Conservation (phyloP, 2,797 vertebrate genomes). For the Podarcis siculus region DNA sequence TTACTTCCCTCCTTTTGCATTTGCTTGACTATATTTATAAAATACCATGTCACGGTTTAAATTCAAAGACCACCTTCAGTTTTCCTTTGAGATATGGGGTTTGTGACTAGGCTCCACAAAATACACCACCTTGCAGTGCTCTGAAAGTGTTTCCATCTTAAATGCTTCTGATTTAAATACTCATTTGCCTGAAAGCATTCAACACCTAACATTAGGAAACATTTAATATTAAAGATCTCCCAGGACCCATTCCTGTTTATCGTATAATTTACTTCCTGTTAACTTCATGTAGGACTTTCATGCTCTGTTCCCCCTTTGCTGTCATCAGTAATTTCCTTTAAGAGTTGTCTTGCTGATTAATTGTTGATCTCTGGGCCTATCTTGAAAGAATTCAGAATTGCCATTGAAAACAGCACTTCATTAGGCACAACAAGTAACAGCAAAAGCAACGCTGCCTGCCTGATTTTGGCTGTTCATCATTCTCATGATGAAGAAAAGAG, state of each 20-base stretch:
- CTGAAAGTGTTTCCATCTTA: background rate
- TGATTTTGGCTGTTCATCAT: background rate
- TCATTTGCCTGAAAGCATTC: background rate
- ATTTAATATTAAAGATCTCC: background rate
- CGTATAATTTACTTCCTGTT: conserved; percentile 1
- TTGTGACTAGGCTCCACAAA: background rate
- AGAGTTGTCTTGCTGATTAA: background rate
- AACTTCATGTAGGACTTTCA: background rate
- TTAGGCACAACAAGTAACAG: background rate
- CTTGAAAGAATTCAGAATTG: background rate
- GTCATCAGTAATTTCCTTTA: background rate
- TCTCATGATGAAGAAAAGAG: background rate
- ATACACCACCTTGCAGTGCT: background rate
- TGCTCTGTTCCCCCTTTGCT: background rate
- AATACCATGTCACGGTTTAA: background rate
- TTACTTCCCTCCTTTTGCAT: background rate
- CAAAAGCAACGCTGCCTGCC: background rate
- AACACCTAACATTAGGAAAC: background rate
- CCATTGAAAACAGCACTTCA: background rate
- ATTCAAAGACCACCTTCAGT: background rate
- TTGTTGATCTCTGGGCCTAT: background rate
- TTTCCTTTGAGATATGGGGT: background rate
- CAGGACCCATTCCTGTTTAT: background rate
- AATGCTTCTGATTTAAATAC: conserved; percentile 6
- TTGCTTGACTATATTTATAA: background rate